Evolutionary conservation across 2,888 invertebrate genomes (phyloP).

Genomic region (Nymphalis urticae): DNA sequence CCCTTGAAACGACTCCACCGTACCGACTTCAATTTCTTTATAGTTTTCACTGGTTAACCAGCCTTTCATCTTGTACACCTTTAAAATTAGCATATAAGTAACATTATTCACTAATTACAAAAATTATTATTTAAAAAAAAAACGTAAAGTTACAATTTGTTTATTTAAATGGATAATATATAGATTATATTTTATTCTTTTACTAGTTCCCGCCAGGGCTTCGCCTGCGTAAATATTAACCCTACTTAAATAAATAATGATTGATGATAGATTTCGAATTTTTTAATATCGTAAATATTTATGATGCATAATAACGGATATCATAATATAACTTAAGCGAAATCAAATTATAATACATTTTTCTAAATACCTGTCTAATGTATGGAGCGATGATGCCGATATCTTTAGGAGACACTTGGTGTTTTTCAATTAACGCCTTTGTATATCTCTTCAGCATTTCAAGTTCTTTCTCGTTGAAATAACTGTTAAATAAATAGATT

Average conservation of each 20-base stretch:
- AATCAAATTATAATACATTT: not conserved
- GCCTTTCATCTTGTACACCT: conserved; percentile 75
- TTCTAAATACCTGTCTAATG: conserved; percentile 87
- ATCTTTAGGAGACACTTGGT: conserved; percentile 82
- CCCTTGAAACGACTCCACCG: conserved; percentile 94
- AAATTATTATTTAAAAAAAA: no score
- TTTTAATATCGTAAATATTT: not conserved
- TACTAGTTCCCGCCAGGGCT: no score
- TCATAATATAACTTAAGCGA: no score
- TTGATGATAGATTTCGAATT: no score
- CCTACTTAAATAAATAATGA: not conserved
- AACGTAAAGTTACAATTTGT: no score
- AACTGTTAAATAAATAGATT: conserved; percentile 47
- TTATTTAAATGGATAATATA: no score
- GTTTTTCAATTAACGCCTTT: conserved; percentile 80
- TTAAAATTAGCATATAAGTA: conserved; percentile 6
- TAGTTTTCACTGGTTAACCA: conserved; percentile 58
- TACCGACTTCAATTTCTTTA: conserved; percentile 85
- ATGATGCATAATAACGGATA: no score
- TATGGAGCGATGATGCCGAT: conserved; percentile 97
- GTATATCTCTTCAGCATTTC: conserved; percentile 74
- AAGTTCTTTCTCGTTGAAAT: conserved; percentile 90
- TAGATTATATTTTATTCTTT: no score
- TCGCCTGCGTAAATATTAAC: not conserved
- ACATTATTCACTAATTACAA: no score